Percentiles rank a stretch among this genome's conserved stretches.
These are phyloP conservation scores for Meandrusa payeni DNA, from an alignment of 2,888 invertebrate genomes.

Conservation along the genomic window DNA sequence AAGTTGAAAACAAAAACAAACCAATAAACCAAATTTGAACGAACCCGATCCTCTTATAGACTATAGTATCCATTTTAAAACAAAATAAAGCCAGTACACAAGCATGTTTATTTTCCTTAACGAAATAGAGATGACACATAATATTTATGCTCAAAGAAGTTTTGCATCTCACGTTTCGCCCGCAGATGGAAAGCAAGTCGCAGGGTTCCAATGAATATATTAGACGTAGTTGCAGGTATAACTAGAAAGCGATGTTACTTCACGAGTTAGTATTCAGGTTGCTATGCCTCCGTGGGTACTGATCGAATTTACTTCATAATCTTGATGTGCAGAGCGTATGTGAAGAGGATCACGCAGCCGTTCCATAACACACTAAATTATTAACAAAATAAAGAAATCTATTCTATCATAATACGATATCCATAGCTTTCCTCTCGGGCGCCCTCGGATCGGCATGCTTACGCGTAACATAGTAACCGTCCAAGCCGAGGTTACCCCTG, in stretches of 20 bases:
- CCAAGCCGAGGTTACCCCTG: too few relatives aligned
- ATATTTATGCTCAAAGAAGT: constrained; percentile 42
- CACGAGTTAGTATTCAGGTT: constrained; percentile 60
- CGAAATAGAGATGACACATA: constrained; percentile 23
- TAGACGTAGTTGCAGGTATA: constrained; percentile 45
- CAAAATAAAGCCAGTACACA: constrained; percentile 3
- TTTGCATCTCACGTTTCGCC: constrained; percentile 47
- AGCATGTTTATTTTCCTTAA: constrained; percentile 6
- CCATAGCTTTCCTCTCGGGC: too few relatives aligned
- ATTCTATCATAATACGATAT: too few relatives aligned
- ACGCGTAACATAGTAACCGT: too few relatives aligned
- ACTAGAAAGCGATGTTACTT: constrained; percentile 40
- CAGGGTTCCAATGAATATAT: constrained; percentile 68
- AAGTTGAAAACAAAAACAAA: too few relatives aligned
- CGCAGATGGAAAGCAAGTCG: constrained; percentile 43
- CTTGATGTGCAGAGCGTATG: constrained; percentile 16
- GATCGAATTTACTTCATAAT: constrained; percentile 35
- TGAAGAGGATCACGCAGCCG: too few relatives aligned
- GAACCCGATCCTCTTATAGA: background rate
- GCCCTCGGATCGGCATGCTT: too few relatives aligned
- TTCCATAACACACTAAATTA: too few relatives aligned
- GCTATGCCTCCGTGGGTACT: constrained; percentile 32
- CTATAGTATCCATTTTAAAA: constrained; percentile 1
- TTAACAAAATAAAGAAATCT: too few relatives aligned
- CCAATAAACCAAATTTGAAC: constrained; percentile 1